Evolutionary conservation across 2,888 invertebrate species (phyloP).

Genomic region (Aethes cnicana): DNA sequence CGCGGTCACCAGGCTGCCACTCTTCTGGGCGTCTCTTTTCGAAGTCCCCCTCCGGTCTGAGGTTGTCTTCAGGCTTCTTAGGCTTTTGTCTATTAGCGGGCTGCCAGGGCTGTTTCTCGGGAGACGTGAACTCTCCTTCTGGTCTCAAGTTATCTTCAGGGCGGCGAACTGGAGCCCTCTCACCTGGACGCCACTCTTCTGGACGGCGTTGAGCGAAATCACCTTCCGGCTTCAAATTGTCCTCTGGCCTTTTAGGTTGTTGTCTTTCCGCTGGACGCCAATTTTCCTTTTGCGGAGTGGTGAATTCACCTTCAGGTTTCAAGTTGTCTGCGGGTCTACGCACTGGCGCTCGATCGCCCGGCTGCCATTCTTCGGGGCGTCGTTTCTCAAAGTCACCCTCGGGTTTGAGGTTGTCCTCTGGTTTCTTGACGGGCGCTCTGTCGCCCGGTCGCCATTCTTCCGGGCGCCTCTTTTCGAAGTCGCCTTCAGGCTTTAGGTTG

Average conservation of each 20-base stretch:
- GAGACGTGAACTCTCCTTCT: constrained; percentile 48
- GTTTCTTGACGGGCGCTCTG: constrained; percentile 51
- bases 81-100: constrained; percentile 17
- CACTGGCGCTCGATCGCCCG: constrained; percentile 82
- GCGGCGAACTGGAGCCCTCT: constrained; percentile 59
- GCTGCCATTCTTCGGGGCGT: constrained; percentile 70
- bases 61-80: constrained; percentile 64
- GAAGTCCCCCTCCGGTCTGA: constrained; percentile 71
- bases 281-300: constrained; percentile 55
- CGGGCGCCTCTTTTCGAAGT: constrained; percentile 59
- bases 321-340: constrained; percentile 73
- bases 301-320: constrained; percentile 56
- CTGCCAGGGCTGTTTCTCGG: constrained; percentile 46
- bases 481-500: constrained; percentile 59
- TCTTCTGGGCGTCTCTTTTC: constrained; percentile 67
- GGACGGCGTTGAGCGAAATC: constrained; percentile 72
- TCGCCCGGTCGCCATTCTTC: constrained; percentile 58
- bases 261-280: constrained; percentile 57
- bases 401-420: constrained; percentile 83
- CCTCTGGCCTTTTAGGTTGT: constrained; percentile 63
- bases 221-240: constrained; percentile 83
- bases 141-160: constrained; percentile 58
- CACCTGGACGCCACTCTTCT: constrained; percentile 75
- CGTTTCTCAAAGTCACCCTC: constrained; percentile 79
- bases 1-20: constrained; percentile 65